Conservation (phyloP, 2,888 invertebrate species). For the Agrochola lychnidis region DNA sequence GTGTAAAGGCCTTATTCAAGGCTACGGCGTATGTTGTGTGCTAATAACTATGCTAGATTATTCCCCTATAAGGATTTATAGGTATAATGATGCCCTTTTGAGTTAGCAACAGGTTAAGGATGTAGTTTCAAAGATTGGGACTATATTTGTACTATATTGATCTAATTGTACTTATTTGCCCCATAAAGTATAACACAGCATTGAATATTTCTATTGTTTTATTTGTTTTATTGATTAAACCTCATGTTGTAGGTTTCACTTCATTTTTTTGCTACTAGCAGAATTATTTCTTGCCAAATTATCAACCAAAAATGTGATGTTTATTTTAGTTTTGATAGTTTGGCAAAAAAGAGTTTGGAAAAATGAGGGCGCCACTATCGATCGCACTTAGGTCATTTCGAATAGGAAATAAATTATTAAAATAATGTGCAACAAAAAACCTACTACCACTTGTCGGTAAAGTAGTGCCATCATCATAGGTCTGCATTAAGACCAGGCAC, state of each 20-base stretch:
- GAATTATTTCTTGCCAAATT: too few relatives aligned
- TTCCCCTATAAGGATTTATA: slow-evolving; percentile 44
- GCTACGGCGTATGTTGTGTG: slow-evolving; percentile 62
- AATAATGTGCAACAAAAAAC: too few relatives aligned
- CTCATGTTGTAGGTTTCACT: too few relatives aligned
- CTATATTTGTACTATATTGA: neutral
- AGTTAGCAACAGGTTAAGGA: slow-evolving; percentile 5
- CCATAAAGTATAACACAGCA: neutral
- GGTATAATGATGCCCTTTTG: slow-evolving; percentile 29
- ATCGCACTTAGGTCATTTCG: too few relatives aligned
- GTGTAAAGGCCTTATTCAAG: slow-evolving; percentile 72
- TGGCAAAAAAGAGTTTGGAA: too few relatives aligned
- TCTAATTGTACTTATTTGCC: neutral
- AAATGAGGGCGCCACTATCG: too few relatives aligned
- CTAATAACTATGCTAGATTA: slow-evolving; percentile 57
- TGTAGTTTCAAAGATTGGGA: neutral
- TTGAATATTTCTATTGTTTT: neutral
- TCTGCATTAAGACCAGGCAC: too few relatives aligned
- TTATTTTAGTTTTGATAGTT: too few relatives aligned
- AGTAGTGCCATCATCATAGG: too few relatives aligned
- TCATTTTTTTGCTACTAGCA: neutral
- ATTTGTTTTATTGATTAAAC: neutral
- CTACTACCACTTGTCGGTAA: too few relatives aligned
- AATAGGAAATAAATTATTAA: too few relatives aligned
- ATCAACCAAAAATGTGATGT: neutral